Conservation (phyloP, 2,797 vertebrate species). For the Pelobates cultripes region DNA sequence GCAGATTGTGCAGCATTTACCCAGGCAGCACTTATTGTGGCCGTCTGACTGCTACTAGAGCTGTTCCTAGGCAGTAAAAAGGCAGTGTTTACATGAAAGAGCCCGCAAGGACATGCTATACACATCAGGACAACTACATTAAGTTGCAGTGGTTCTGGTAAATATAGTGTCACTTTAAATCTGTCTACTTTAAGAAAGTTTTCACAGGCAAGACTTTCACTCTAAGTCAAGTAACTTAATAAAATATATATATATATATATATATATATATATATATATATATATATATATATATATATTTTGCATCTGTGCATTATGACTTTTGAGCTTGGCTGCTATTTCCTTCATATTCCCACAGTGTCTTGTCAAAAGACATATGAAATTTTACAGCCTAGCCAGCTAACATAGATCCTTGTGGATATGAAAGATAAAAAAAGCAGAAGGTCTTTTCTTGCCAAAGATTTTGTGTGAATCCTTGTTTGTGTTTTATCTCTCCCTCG, state of each 20-base stretch:
- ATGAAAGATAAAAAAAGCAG: neutral
- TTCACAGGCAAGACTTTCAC: neutral
- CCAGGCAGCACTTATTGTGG: too few relatives aligned
- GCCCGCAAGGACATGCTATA: too few relatives aligned
- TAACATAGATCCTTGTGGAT: slow-evolving; percentile 30
- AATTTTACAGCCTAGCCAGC: neutral
- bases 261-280: neutral
- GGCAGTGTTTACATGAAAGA: too few relatives aligned
- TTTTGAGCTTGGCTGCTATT: neutral
- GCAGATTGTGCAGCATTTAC: too few relatives aligned
- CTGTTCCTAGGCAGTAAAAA: too few relatives aligned
- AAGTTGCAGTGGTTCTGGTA: too few relatives aligned
- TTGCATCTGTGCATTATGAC: neutral
- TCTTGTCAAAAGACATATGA: slow-evolving; percentile 13
- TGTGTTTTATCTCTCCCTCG: slow-evolving; percentile 19
- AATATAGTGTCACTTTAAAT: neutral
- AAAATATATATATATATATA: neutral
- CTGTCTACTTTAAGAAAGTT: neutral
- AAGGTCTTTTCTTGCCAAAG: slow-evolving; percentile 18
- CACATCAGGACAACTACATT: too few relatives aligned
- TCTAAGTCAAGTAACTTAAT: neutral
- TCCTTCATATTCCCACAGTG: neutral
- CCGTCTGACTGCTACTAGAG: too few relatives aligned
- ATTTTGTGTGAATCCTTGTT: slow-evolving; percentile 9
- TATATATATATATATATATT: neutral